These are phyloP conservation scores for Drosophila lowei DNA, from an alignment of 1,140 invertebrate species.

Conservation along the genomic window DNA sequence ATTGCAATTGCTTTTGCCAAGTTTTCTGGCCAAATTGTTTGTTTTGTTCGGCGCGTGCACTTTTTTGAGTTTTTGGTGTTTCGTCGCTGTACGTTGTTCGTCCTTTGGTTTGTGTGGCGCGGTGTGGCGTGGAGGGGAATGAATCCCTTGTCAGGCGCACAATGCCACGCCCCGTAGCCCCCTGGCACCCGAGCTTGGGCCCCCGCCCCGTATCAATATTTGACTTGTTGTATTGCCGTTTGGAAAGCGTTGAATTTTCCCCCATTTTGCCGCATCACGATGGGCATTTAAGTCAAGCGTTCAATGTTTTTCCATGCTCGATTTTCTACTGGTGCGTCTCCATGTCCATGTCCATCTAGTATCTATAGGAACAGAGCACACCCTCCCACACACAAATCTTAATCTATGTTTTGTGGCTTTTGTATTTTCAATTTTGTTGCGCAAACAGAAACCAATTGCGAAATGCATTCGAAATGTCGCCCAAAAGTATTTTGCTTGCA, in stretches of 20 bases:
- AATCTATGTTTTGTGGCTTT: constrained; percentile 55
- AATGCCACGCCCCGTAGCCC: constrained; percentile 24
- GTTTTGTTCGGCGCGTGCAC: constrained; percentile 79
- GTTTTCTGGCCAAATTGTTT: constrained; percentile 75
- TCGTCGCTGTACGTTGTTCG: constrained; percentile 6
- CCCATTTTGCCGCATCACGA: constrained; percentile 25
- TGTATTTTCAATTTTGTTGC: constrained; percentile 51
- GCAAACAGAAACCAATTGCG: constrained; percentile 66
- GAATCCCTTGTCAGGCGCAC: constrained; percentile 20
- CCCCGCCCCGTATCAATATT: constrained; percentile 60
- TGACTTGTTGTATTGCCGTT: constrained; percentile 72
- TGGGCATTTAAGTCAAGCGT: constrained; percentile 63
- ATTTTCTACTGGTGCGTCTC: constrained; percentile 52
- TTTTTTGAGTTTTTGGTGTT: constrained; percentile 40
- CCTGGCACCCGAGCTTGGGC: constrained; percentile 8
- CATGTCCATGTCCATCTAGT: not conserved
- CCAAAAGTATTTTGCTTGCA: constrained; percentile 35
- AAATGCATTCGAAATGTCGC: constrained; percentile 67
- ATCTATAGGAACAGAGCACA: not conserved
- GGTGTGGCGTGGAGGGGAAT: not conserved
- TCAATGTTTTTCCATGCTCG: constrained; percentile 67
- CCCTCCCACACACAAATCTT: constrained; percentile 1
- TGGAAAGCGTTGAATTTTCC: constrained; percentile 50
- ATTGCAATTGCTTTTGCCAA: constrained; percentile 80
- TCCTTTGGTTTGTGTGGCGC: constrained; percentile 25